Evolutionary conservation across 2,113 vertebrate genomes (phyloP), one percentile per base, ranked within the genome.

Genomic region (Psittacula cyanocephala): DNA sequence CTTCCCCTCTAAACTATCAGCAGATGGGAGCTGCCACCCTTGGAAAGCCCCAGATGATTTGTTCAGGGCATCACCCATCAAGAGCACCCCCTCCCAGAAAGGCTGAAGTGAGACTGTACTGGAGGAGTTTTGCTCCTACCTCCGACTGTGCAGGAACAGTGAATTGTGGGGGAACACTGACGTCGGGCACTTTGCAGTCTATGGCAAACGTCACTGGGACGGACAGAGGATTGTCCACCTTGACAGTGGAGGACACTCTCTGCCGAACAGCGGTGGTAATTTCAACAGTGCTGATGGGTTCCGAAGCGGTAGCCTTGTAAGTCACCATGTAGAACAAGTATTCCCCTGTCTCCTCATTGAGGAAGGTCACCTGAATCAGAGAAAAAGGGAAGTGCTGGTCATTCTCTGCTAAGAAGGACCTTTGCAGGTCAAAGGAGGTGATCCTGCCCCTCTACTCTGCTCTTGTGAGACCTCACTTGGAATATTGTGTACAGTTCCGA

Each of bases 161-260:
- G 47, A 98, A 97, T 94, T 98, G 98, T 3, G 97, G 43, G 5
- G 98, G 98, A 28, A 98, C 67, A 19, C 31, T 98, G 97, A 99
- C 77, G 4, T 99, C 98, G 0, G 68, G 50, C 63, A 97, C 91
- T 96, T 97, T 98, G 89, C 99, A 99, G 37, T 99, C 98, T 1
- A 91, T 81, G 47, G 81, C 93, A 82, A 99, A 98, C 13, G 85
- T 96, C 89, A 97, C 97, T 0, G 97, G 70, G 27, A 81, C 50
- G 25, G 91, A 89, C 88, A 99, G 96, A 5, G 99, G 99, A 95
- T 99, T 99, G 91, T 99, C 98, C 96, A 99, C 85, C 52, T 96
- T 97, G 76, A 99, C 50, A 1, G 89, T 95, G 68, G 98, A 97
- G 0, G 97, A 97, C 3, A 86, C 70, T 13, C 81, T 97, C 95